Conservation (phyloP, 2,888 invertebrate genomes). For the Pimpla rufipes region DNA sequence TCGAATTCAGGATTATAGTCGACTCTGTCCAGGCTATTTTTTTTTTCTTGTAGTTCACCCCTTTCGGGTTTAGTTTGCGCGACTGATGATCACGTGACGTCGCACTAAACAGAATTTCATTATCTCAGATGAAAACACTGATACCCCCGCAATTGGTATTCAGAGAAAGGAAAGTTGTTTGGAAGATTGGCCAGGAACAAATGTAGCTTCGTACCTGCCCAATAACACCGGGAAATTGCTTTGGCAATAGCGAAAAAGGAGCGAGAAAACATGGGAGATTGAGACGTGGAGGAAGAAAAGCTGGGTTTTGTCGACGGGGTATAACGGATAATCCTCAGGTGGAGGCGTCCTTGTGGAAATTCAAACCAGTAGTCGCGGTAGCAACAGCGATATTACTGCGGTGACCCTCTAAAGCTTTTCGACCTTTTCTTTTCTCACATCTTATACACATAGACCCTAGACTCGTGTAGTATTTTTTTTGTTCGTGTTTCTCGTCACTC, state of each 20-base stretch:
- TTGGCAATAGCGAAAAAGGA: not conserved
- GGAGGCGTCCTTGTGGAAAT: slow-evolving; percentile 61
- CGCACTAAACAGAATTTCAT: not conserved
- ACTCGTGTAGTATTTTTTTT: not conserved
- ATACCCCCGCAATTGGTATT: not conserved
- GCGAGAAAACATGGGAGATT: not conserved
- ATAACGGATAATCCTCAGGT: slow-evolving; percentile 60
- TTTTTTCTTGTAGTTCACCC: not conserved
- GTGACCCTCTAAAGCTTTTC: slow-evolving; percentile 12
- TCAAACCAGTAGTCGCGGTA: slow-evolving; percentile 22
- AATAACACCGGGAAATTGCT: not conserved
- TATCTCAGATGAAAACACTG: not conserved
- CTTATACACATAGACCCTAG: not conserved
- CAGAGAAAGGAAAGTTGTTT: not conserved
- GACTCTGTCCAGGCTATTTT: slow-evolving; percentile 22
- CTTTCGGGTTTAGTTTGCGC: not conserved
- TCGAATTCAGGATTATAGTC: slow-evolving; percentile 44
- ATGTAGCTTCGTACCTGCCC: not conserved
- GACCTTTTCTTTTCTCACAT: not conserved
- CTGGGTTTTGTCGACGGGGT: slow-evolving; percentile 27
- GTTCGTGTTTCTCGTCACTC: not conserved
- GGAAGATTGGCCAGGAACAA: not conserved
- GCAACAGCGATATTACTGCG: slow-evolving; percentile 15
- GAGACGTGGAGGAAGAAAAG: slow-evolving; percentile 13
- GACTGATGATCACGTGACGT: not conserved